Base-by-base conservation (phyloP, 1,140 invertebrate genomes). In the Pentalonia nigronervosa region DNA sequence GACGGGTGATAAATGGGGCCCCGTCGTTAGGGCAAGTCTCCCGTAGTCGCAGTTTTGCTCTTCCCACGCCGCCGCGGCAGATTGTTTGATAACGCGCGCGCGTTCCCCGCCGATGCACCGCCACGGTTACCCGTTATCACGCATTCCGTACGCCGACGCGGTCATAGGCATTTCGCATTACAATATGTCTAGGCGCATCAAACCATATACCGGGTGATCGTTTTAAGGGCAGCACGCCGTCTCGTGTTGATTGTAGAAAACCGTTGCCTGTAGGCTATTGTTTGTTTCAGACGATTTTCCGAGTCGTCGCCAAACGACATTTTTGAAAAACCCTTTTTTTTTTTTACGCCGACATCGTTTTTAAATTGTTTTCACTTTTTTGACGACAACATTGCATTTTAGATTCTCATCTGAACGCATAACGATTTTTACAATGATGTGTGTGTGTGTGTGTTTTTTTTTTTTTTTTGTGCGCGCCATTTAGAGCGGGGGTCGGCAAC, bases 71-170 rank as follows among this genome's bases (percentile, higher is more conserved):
- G 56, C 36, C 56, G 41, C 36, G 53, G 34, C 50, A 76, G 25
- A 76, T 91, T 11, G 56, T 91, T 91, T 67, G 87, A 89, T 91
- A 76, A 67, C 89, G 36, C 48, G 48, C 47, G 30, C 17, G n/a
- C 87, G 87, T 2, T 30, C 11, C 11, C 50, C 30, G n/a, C 87
- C 88, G 48, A 76, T 76, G 4, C 41, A 41, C 41, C 41, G 41
- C n/a, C n/a, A 53, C 53, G n/a, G n/a, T 56, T 89, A 34, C n/a
- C n/a, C n/a, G 56, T 90, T 36, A 90, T 41, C 47, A 48, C 11
- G 21, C 50, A 76, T 76, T n/a, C 60, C 60, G 2, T 14, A 67
- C 60, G 11, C 60, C 30, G 14, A 4, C n/a, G 17, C n/a, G 60
- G 60, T 76, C 30, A 76, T n/a, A 89, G 41, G 41, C 4, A 41